Conservation (phyloP, 1,140 invertebrate species). For the Melanaphis sacchari region DNA sequence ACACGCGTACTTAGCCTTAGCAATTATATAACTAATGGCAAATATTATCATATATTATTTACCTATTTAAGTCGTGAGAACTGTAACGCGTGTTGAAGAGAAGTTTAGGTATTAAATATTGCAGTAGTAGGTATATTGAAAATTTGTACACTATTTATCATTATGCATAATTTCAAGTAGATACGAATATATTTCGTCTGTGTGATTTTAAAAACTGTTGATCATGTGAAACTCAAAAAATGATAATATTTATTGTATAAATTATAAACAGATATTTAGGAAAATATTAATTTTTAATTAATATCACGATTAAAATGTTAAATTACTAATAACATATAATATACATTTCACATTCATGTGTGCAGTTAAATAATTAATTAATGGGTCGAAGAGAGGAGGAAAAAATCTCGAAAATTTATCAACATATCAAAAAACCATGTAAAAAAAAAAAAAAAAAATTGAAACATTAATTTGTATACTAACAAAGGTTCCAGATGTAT, state of each 20-base stretch:
- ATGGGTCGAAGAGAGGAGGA: neutral
- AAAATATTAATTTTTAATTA: neutral
- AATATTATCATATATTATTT: neutral
- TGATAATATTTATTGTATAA: neutral
- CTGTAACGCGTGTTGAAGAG: neutral
- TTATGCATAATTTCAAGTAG: neutral
- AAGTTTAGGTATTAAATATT: neutral
- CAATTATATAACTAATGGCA: neutral
- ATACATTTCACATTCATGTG: neutral
- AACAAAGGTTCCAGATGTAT: neutral
- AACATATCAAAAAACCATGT: neutral
- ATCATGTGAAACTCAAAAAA: neutral
- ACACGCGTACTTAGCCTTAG: too few species aligned
- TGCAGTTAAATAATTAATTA: neutral
- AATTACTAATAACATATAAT: neutral
- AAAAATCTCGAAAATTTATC: neutral
- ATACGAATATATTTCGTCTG: neutral
- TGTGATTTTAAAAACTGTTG: neutral
- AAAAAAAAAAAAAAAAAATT: neutral
- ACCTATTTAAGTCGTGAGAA: neutral
- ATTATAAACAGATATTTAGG: neutral
- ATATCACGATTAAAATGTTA: neutral
- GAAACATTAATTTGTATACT: neutral
- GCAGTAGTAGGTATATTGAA: neutral
- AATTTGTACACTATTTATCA: neutral